A percentile compares a stretch with the other conserved stretches of the same genome.
Conservation (phyloP, 2,797 vertebrate species). For the Leuciscus waleckii region DNA sequence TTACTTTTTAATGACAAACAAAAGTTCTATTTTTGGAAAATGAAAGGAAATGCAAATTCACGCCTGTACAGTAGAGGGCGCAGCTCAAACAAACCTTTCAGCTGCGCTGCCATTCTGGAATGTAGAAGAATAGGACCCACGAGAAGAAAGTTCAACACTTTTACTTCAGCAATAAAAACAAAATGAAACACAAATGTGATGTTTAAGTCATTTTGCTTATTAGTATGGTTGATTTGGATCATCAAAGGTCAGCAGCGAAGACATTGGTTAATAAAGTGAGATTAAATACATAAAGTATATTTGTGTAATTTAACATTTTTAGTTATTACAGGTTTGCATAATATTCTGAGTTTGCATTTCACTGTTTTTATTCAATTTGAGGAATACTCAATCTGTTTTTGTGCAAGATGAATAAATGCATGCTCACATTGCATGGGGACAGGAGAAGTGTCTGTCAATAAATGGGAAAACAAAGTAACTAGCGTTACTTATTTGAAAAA, state of each 20-base stretch:
- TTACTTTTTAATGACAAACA: not conserved
- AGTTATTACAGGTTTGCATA: not conserved
- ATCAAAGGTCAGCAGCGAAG: not conserved
- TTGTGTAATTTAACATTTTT: not conserved
- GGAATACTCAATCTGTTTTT: not conserved
- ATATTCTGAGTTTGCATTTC: not conserved
- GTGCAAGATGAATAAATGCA: not conserved
- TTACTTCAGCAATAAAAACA: constrained; percentile 11
- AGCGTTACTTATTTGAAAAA: not conserved
- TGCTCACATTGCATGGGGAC: not conserved
- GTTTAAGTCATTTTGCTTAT: not conserved
- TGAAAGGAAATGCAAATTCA: not conserved
- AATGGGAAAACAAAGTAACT: not conserved
- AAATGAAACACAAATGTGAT: not conserved
- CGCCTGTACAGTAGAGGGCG: not conserved
- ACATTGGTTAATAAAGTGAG: not conserved
- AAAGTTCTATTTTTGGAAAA: not conserved
- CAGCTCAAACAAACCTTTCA: constrained; percentile 17
- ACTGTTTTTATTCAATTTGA: not conserved
- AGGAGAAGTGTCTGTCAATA: not conserved
- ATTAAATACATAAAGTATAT: not conserved
- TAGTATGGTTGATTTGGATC: not conserved
- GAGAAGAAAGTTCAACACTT: not conserved
- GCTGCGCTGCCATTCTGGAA: not conserved
- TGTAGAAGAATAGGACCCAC: not conserved